Evolutionary conservation across 2,113 vertebrate species (phyloP).

Genomic region (Paratilapia polleni): DNA sequence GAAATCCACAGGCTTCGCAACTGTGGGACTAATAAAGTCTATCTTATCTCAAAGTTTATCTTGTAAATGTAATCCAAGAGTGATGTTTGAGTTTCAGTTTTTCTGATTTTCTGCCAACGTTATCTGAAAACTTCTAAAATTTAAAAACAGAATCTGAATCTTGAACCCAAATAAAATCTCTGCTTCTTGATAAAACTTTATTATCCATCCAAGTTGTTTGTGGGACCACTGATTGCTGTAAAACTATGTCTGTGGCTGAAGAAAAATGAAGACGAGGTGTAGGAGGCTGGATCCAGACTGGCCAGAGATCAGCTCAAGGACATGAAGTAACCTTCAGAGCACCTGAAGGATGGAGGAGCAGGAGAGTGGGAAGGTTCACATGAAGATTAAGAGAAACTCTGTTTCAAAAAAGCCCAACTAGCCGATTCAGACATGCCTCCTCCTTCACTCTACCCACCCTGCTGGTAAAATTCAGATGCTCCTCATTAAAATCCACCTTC

Average conservation of each 20-base stretch:
- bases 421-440: background rate
- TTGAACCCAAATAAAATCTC: background rate
- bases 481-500: conserved; percentile 45
- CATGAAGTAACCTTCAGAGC: conserved; percentile 26
- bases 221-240: background rate
- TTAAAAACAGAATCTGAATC: background rate
- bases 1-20: too few species aligned
- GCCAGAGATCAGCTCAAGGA: conserved; percentile 23
- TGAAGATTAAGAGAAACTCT: background rate
- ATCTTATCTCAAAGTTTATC: too few species aligned
- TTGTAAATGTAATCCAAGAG: too few species aligned
- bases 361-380: background rate
- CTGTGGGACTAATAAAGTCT: too few species aligned
- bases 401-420: background rate
- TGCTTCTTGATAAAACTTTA: background rate
- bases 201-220: background rate
- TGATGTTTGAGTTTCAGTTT: background rate
- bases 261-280: background rate
- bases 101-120: background rate
- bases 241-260: background rate
- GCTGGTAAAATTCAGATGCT: conserved; percentile 44
- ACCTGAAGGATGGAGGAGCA: background rate
- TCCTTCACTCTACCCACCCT: conserved; percentile 14
- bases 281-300: background rate
- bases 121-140: background rate